Evolutionary conservation across 2,113 vertebrate genomes (phyloP).

Genomic region (Mohoua ochrocephala): DNA sequence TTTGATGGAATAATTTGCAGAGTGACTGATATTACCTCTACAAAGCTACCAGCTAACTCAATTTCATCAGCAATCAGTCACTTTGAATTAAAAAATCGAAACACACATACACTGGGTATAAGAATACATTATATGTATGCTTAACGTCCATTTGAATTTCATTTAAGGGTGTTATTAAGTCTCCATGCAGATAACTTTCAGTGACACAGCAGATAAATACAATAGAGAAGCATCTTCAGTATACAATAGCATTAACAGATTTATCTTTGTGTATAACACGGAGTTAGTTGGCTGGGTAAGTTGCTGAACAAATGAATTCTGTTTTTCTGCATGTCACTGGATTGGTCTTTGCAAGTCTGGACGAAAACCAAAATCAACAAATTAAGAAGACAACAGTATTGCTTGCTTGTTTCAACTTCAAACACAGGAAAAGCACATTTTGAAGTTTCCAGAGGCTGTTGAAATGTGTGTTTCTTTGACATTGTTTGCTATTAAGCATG

Average conservation of each 20-base stretch:
- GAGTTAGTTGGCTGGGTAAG: not conserved
- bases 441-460: constrained; percentile 4
- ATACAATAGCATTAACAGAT: not conserved
- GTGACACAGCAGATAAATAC: not conserved
- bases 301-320: not conserved
- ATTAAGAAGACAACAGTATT: not conserved
- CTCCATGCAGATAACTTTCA: not conserved
- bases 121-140: not conserved
- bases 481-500: not conserved
- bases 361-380: not conserved
- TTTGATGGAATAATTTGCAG: not conserved
- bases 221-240: not conserved
- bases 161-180: not conserved
- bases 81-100: not conserved
- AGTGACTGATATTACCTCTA: not conserved
- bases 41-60: not conserved
- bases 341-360: not conserved
- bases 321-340: not conserved
- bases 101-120: not conserved
- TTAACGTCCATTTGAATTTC: not conserved
- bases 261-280: not conserved
- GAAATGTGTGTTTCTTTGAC: not conserved
- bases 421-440: not conserved
- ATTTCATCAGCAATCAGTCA: not conserved
- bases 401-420: constrained; percentile 11